Evolutionary conservation across 2,113 vertebrate genomes (phyloP), one percentile per base, ranked within the genome.

Genomic region (Gambusia affinis): DNA sequence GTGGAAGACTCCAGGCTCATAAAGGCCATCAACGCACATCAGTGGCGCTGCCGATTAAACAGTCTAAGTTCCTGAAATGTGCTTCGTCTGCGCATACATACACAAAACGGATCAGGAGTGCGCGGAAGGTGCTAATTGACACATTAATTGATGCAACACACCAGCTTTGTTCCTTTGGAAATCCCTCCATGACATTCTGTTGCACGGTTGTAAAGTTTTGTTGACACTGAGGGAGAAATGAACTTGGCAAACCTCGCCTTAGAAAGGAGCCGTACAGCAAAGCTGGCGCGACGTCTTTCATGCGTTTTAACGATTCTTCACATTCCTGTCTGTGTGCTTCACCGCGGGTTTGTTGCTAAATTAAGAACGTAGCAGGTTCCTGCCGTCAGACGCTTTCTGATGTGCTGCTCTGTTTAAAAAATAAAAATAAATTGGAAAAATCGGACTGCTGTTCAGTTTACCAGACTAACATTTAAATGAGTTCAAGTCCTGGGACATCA

Each of bases 401-500:
- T 8, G 19, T 51, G 47, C 47, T 7, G 19, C 17, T 22, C 5
- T 7, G 19, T 54, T 54, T 54, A 24, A 54, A 10, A 37, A 37
- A 37, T 3, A 3, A 37, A 37, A 0, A 37, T 12, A 37, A 2
- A 35, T 8, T 27, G 27, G 27, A 35, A 11, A 51, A 7, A 54
- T 54, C 22, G 2, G 19, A 24, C 47, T 24, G 51, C 7, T 57
- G 7, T 33, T 63, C 66, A 47, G 15, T 62, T 14, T n/a, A 64
- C 67, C 24, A 65, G 61, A 75, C 72, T 67, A 71, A 14, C 1
- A 11, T 72, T 82, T 78, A 80, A 77, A 87, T 73, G 76, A 84
- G 79, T 54, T 76, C 67, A 61, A 27, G 62, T 91, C 84, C 88
- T 73, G 30, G 70, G 73, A 79, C 44, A 31, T 60, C 54, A 22